phyloP scores from a whole-genome alignment of 2,113 vertebrate genomes.

The Ictalurus furcatus region DNA sequence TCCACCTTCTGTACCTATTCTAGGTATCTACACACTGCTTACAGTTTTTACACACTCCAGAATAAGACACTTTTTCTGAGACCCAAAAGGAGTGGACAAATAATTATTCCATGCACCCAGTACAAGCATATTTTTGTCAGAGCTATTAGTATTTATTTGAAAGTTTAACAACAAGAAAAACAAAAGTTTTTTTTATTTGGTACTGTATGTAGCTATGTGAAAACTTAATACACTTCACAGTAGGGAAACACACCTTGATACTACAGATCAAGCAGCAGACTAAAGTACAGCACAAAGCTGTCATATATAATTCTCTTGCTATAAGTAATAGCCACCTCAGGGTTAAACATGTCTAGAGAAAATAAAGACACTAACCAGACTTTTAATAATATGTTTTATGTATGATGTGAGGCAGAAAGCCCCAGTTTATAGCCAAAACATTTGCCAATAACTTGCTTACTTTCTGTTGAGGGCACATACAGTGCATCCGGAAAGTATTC shows the following conservation, averaged over 20 bases:
- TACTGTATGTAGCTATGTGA: not conserved
- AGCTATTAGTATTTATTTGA: too few species aligned
- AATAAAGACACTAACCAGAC: not conserved
- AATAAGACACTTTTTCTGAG: not conserved
- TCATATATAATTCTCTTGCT: not conserved
- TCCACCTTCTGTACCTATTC: too few species aligned
- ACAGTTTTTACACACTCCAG: not conserved
- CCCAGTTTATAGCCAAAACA: not conserved
- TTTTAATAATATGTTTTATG: constrained; percentile 11
- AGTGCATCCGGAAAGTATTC: too few species aligned
- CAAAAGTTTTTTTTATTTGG: not conserved
- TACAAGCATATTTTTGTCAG: too few species aligned
- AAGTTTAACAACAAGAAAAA: too few species aligned
- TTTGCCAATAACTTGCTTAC: not conserved
- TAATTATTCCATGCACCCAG: not conserved
- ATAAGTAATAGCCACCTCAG: not conserved
- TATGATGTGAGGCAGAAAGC: not conserved
- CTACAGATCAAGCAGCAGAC: not conserved
- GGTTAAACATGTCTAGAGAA: not conserved
- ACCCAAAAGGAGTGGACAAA: not conserved
- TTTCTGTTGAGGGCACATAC: not conserved
- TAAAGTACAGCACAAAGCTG: not conserved
- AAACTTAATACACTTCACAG: not conserved
- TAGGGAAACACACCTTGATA: not conserved
- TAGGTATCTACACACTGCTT: too few species aligned